phyloP scores from a whole-genome alignment of 2,797 vertebrate species.

The Numenius phaeopus region DNA sequence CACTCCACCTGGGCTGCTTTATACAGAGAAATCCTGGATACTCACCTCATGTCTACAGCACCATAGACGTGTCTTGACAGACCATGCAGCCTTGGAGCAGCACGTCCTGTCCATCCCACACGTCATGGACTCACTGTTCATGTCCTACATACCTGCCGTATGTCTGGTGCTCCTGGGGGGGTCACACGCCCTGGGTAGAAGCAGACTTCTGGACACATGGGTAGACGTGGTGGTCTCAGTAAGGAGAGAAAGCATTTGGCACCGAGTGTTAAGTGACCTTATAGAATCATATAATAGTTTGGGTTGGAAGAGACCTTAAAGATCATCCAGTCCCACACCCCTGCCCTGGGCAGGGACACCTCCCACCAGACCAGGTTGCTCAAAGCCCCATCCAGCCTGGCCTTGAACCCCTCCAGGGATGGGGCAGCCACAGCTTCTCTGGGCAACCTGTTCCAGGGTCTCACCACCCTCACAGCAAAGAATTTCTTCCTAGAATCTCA shows the following conservation, averaged over 20 bases:
- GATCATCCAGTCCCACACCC: too few relatives aligned
- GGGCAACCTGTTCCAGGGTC: too few relatives aligned
- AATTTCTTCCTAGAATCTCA: too few relatives aligned
- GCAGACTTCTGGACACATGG: not conserved
- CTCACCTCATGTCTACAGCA: not conserved
- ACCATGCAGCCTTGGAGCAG: not conserved
- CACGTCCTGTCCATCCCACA: fast-evolving
- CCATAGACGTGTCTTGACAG: not conserved
- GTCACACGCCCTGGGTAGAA: not conserved
- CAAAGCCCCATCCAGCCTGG: too few relatives aligned
- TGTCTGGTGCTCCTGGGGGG: fast-evolving
- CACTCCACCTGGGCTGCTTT: not conserved
- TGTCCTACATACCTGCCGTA: fast-evolving
- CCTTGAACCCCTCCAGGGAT: too few relatives aligned
- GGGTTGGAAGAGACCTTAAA: too few relatives aligned
- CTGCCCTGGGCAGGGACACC: too few relatives aligned
- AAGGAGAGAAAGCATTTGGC: not conserved
- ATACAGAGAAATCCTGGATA: not conserved
- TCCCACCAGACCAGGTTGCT: too few relatives aligned
- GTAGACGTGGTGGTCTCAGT: not conserved
- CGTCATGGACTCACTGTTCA: fast-evolving
- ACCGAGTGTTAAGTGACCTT: not conserved
- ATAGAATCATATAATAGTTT: too few relatives aligned
- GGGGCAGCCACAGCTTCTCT: too few relatives aligned
- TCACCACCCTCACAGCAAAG: too few relatives aligned